Percentiles rank a stretch among this genome's conserved stretches.
phyloP scores from a whole-genome alignment of 2,797 vertebrate genomes.

The Pelobates cultripes region DNA sequence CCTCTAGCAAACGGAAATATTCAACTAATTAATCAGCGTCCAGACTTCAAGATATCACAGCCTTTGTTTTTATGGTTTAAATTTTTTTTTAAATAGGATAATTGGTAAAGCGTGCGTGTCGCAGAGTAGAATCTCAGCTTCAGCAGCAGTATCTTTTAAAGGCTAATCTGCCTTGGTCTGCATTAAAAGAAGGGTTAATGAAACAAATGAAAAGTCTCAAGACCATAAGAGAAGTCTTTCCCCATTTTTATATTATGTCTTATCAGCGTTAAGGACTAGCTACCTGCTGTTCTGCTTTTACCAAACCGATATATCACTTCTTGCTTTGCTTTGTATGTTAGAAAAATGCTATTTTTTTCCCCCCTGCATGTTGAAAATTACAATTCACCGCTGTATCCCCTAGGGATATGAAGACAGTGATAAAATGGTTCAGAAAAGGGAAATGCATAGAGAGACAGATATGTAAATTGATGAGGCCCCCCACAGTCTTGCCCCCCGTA shows the following conservation, averaged over 20 bases:
- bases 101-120: not conserved
- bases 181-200: not conserved
- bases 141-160: not conserved
- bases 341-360: no score
- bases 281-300: not conserved
- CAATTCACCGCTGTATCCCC: no score
- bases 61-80: slow-evolving; percentile 23
- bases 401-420: not conserved
- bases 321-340: not conserved
- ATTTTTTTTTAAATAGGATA: no score
- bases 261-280: not conserved
- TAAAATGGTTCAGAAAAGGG: not conserved
- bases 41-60: slow-evolving; percentile 4
- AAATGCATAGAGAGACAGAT: not conserved
- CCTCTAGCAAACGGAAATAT: slow-evolving; percentile 37
- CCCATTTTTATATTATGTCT: not conserved
- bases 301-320: not conserved
- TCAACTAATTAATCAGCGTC: slow-evolving; percentile 22
- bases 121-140: not conserved
- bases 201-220: not conserved
- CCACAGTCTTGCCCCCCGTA: no score
- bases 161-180: not conserved
- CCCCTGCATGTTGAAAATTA: no score
- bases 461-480: no score
- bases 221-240: not conserved